Percentiles rank a stretch among this genome's conserved stretches.
Evolutionary conservation across 2,113 vertebrate species (phyloP).

Genomic region (Cricetomys ansorgei): DNA sequence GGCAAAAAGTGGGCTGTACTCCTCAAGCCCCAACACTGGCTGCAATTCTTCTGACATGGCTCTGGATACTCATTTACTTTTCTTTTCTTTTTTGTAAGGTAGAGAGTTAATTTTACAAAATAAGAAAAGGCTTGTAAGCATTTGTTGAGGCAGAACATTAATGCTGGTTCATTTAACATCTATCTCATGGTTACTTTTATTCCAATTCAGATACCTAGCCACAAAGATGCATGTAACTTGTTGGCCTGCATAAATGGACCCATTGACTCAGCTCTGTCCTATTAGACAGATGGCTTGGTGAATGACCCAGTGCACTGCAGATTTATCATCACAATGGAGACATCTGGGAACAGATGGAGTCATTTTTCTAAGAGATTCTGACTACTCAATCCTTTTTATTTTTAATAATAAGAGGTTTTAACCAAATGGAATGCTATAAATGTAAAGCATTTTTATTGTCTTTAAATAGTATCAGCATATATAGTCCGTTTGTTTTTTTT

Average conservation of each 20-base stretch:
- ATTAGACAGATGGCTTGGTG: background rate
- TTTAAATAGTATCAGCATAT: slow-evolving; percentile 15
- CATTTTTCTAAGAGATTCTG: slow-evolving; percentile 34
- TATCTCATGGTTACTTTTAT: slow-evolving; percentile 43
- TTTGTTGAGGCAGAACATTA: slow-evolving; percentile 2
- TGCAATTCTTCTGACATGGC: too few relatives aligned
- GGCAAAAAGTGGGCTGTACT: too few relatives aligned
- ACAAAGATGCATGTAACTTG: slow-evolving; percentile 7
- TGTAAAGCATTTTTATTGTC: background rate
- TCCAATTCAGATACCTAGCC: background rate
- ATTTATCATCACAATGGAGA: background rate
- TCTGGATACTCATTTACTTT: background rate
- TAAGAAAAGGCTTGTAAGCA: slow-evolving; percentile 25
- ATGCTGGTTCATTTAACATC: background rate
- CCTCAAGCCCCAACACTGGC: too few relatives aligned
- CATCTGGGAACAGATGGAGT: slow-evolving; percentile 40
- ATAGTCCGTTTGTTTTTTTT: background rate
- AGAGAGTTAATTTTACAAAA: background rate
- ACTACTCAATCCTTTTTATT: background rate
- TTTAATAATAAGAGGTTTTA: slow-evolving; percentile 19
- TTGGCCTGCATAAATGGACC: background rate
- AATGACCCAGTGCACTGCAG: background rate
- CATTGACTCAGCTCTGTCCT: background rate
- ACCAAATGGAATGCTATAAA: slow-evolving; percentile 43
- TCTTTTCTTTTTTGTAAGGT: background rate